These are phyloP conservation scores for Drosophila robusta DNA, from an alignment of 2,888 invertebrate species.

Conservation along the genomic window DNA sequence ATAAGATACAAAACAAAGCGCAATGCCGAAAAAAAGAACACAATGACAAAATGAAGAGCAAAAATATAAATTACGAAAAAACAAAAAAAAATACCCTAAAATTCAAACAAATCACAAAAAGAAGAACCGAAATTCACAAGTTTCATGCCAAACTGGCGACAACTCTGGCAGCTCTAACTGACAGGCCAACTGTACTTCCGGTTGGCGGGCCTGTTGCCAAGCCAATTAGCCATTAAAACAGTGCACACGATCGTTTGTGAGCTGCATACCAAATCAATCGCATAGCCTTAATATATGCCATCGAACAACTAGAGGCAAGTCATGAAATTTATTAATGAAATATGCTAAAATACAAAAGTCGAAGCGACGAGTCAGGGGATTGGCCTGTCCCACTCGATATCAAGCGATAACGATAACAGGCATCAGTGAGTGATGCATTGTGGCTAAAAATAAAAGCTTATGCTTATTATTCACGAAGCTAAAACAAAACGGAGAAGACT, in stretches of 20 bases:
- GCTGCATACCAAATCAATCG: slow-evolving; percentile 40
- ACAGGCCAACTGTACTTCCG: slow-evolving; percentile 65
- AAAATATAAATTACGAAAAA: not conserved
- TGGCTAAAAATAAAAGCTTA: slow-evolving; percentile 68
- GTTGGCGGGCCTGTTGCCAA: slow-evolving; percentile 58
- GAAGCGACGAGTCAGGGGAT: slow-evolving; percentile 16
- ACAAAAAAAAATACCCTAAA: slow-evolving; percentile 6
- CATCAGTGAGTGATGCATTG: slow-evolving; percentile 12
- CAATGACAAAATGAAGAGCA: slow-evolving; percentile 18
- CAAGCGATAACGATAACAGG: slow-evolving; percentile 19
- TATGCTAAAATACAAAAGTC: slow-evolving; percentile 31
- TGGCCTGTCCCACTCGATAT: slow-evolving; percentile 30
- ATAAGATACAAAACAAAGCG: slow-evolving; percentile 58
- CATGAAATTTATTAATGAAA: slow-evolving; percentile 59
- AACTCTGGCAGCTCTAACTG: not conserved
- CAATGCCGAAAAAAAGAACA: slow-evolving; percentile 45
- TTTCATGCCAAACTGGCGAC: not conserved
- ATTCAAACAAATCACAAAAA: slow-evolving; percentile 1
- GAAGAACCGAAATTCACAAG: not conserved
- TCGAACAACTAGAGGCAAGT: slow-evolving; percentile 27
- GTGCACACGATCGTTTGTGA: slow-evolving; percentile 55
- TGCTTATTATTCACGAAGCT: slow-evolving; percentile 16
- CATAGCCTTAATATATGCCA: slow-evolving; percentile 14
- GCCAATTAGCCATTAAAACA: slow-evolving; percentile 66
- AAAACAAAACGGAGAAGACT: not conserved